phyloP scores from a whole-genome alignment of 2,797 vertebrate species.

The Clarias fuscus region DNA sequence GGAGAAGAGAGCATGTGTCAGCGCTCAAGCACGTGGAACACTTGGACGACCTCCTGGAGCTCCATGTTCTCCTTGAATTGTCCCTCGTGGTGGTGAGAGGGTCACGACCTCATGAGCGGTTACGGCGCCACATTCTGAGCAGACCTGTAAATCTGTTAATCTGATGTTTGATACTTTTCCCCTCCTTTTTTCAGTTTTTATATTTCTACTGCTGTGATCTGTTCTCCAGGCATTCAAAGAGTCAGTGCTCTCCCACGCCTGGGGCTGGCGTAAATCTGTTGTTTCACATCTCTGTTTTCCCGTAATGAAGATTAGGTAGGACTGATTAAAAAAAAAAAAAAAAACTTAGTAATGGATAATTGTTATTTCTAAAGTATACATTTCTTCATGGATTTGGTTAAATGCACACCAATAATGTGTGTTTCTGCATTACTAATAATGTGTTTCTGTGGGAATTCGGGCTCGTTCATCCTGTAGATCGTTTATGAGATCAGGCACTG shows the following conservation, averaged over 20 bases:
- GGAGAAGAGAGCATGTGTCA: neutral
- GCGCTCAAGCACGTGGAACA: neutral
- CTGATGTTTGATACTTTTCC: neutral
- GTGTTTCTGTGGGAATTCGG: too few relatives aligned
- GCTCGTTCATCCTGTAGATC: too few relatives aligned
- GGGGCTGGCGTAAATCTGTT: neutral
- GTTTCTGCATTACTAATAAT: too few relatives aligned
- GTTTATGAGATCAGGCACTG: too few relatives aligned
- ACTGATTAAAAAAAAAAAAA: neutral
- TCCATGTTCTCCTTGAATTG: neutral
- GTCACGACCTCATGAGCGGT: neutral
- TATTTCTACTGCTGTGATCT: neutral
- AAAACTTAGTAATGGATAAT: too few relatives aligned
- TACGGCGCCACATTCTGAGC: neutral
- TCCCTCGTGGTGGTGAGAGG: neutral
- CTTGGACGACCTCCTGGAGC: neutral
- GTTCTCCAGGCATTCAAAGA: neutral
- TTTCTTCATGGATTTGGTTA: neutral
- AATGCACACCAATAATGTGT: neutral
- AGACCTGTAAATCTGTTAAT: neutral
- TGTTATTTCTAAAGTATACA: too few relatives aligned
- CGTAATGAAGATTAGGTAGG: neutral
- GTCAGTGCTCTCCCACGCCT: neutral
- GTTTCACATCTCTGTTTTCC: conserved; percentile 4
- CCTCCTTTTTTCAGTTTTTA: neutral